phyloP scores from a whole-genome alignment of 1,140 invertebrate species.

The Drosophila pseudoananassae region DNA sequence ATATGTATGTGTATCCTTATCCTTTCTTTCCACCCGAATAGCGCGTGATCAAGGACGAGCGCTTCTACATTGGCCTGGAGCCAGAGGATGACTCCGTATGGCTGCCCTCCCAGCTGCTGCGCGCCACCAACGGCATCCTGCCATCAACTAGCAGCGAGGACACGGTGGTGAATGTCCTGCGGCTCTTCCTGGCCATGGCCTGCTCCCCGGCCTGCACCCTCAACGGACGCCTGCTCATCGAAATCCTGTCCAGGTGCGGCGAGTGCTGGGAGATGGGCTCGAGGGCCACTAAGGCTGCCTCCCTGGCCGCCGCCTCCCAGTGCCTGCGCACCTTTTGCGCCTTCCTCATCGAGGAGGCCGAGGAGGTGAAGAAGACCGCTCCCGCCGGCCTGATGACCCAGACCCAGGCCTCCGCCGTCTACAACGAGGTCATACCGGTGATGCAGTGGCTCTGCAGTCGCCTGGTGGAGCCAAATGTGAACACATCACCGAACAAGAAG shows the following conservation, averaged over 20 bases:
- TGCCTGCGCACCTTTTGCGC: slow-evolving; percentile 92
- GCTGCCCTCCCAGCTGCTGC: slow-evolving; percentile 94
- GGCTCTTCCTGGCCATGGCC: slow-evolving; percentile 91
- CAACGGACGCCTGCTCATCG: slow-evolving; percentile 91
- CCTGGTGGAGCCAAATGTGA: slow-evolving; percentile 88
- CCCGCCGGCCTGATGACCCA: slow-evolving; percentile 82
- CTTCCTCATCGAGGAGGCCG: slow-evolving; percentile 86
- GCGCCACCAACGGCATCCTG: slow-evolving; percentile 91
- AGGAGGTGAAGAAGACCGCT: slow-evolving; percentile 82
- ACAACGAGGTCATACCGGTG: slow-evolving; percentile 95
- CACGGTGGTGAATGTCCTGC: slow-evolving; percentile 85
- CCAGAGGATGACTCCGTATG: slow-evolving; percentile 95
- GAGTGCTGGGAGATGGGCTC: slow-evolving; percentile 90
- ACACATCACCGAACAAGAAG: slow-evolving; percentile 85
- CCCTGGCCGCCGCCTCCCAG: slow-evolving; percentile 92
- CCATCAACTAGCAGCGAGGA: slow-evolving; percentile 91
- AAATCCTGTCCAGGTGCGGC: slow-evolving; percentile 89
- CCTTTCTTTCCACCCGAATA: slow-evolving; percentile 73
- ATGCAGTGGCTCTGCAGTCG: slow-evolving; percentile 95
- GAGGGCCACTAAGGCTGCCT: slow-evolving; percentile 91
- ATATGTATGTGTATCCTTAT: background rate
- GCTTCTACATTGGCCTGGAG: slow-evolving; percentile 95
- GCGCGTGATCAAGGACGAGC: slow-evolving; percentile 95
- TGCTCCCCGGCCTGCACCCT: slow-evolving; percentile 92
- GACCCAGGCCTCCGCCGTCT: slow-evolving; percentile 90